phyloP scores from a whole-genome alignment of 2,113 vertebrate genomes.

The Mystacornis crossleyi region DNA sequence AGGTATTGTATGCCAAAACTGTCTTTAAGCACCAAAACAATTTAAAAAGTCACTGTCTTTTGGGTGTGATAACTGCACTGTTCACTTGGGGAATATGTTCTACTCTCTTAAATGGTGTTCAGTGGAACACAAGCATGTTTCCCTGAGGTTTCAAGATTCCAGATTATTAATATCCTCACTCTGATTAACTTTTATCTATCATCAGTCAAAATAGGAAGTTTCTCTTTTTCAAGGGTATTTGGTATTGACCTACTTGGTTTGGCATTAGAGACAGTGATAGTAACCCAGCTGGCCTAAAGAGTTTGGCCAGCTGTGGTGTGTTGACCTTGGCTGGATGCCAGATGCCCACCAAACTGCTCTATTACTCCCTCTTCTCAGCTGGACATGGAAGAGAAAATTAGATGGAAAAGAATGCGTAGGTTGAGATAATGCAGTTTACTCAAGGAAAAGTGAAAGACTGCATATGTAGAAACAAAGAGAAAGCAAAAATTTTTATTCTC shows the following conservation, averaged over 20 bases:
- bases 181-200: background rate
- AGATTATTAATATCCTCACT: background rate
- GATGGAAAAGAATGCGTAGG: accelerated
- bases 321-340: background rate
- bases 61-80: background rate
- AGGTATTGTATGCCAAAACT: background rate
- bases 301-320: background rate
- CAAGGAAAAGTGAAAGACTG: background rate
- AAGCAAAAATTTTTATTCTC: background rate
- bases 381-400: background rate
- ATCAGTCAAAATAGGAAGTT: background rate
- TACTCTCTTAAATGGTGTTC: background rate
- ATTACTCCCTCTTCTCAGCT: background rate
- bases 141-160: background rate
- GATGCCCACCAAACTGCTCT: background rate
- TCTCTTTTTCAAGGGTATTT: background rate
- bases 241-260: background rate
- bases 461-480: background rate
- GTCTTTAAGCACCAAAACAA: background rate
- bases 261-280: background rate
- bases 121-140: background rate
- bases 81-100: background rate
- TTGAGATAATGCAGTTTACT: background rate
- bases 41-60: background rate
- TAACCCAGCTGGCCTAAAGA: background rate